Conservation (phyloP, 1,140 invertebrate genomes). For the Gyrodactylus salaris region DNA sequence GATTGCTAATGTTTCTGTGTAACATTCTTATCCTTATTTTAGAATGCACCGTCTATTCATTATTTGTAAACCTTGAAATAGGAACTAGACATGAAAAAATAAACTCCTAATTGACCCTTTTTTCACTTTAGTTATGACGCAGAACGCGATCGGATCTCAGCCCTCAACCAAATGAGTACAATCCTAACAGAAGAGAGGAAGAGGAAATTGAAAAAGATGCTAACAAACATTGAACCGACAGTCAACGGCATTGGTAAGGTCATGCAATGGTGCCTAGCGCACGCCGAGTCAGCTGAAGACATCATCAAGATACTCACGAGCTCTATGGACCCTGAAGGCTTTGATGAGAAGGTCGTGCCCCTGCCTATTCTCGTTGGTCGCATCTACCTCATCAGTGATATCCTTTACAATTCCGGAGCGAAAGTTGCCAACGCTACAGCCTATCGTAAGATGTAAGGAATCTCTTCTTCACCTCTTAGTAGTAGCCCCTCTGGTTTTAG, state of each 20-base stretch:
- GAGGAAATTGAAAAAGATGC: not conserved
- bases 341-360: slow-evolving; percentile 3
- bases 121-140: not conserved
- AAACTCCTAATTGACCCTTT: too few species aligned
- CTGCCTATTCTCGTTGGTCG: not conserved
- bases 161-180: not conserved
- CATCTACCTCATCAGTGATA: slow-evolving; percentile 72
- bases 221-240: not conserved
- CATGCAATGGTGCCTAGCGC: slow-evolving; percentile 94
- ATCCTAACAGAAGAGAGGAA: not conserved
- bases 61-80: too few species aligned
- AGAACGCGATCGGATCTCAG: not conserved
- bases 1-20: too few species aligned
- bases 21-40: too few species aligned
- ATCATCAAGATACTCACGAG: slow-evolving; percentile 48
- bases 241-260: slow-evolving; percentile 34
- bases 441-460: slow-evolving; percentile 23
- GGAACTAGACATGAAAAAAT: too few species aligned
- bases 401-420: slow-evolving; percentile 73
- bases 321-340: slow-evolving; percentile 35
- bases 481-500: too few species aligned
- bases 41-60: too few species aligned
- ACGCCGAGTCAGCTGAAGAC: slow-evolving; percentile 78
- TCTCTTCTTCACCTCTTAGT: too few species aligned
- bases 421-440: slow-evolving; percentile 86